Conservation (phyloP, 2,113 vertebrate species). For the Candoia aspera region DNA sequence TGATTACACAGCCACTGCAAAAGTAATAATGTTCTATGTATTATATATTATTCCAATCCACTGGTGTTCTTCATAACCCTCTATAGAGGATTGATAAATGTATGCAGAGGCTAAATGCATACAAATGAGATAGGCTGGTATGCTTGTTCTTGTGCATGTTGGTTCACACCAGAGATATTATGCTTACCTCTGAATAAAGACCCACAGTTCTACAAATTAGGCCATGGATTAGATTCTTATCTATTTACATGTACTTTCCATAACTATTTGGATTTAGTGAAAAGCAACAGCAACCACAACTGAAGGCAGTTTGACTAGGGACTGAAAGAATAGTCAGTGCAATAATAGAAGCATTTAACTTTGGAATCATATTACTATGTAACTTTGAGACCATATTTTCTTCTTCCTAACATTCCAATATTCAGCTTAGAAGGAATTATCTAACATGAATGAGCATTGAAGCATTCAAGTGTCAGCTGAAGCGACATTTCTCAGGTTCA, state of each 20-base stretch:
- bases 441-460: background rate
- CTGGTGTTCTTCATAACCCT: too few species aligned
- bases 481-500: background rate
- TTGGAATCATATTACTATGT: background rate
- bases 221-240: too few species aligned
- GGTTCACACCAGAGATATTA: too few species aligned
- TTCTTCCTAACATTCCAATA: background rate
- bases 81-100: too few species aligned
- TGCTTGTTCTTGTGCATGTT: too few species aligned
- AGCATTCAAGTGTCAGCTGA: background rate
- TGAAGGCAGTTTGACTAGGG: background rate
- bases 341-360: background rate
- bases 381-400: background rate
- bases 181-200: too few species aligned
- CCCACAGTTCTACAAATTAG: too few species aligned
- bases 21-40: too few species aligned
- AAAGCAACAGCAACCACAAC: background rate
- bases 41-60: too few species aligned
- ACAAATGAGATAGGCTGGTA: too few species aligned
- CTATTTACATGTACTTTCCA: background rate
- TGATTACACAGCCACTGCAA: too few species aligned
- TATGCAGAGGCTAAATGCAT: too few species aligned
- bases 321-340: background rate
- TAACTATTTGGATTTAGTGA: background rate
- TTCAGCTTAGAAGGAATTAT: background rate